Percentiles rank a stretch among this genome's conserved stretches.
phyloP scores from a whole-genome alignment of 2,888 invertebrate species.

The Amorpha juglandis region DNA sequence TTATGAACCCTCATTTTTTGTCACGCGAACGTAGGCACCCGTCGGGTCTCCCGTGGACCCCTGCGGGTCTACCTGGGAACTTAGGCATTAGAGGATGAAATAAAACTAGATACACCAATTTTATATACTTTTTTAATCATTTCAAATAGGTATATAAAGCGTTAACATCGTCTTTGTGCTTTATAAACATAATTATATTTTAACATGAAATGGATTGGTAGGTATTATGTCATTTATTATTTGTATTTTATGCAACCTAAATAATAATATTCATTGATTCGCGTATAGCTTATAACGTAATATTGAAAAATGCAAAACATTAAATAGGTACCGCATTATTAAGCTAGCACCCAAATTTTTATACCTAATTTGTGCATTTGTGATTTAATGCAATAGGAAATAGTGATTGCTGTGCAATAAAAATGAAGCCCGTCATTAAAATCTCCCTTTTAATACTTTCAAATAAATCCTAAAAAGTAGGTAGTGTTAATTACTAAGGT shows the following conservation, averaged over 20 bases:
- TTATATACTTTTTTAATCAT: conserved; percentile 31
- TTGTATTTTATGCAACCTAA: neutral
- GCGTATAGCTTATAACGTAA: neutral
- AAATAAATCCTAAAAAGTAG: neutral
- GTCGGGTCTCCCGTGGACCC: no score
- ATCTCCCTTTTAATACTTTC: neutral
- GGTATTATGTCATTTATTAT: neutral
- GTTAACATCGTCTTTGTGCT: conserved; percentile 66
- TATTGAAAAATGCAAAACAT: neutral
- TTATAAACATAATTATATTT: conserved; percentile 8
- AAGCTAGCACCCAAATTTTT: conserved; percentile 9
- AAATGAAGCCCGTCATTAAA: neutral
- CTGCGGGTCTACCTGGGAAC: no score
- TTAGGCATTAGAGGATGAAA: neutral
- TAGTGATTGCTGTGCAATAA: neutral
- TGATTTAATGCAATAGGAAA: conserved; percentile 5
- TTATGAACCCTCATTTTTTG: no score
- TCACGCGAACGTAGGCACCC: no score
- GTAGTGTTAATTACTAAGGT: neutral
- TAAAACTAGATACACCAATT: conserved; percentile 3
- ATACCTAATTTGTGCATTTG: conserved; percentile 18
- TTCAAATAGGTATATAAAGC: conserved; percentile 76
- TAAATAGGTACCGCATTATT: neutral
- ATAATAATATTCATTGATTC: neutral
- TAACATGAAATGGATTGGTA: neutral